Conservation (phyloP, 1,140 invertebrate genomes). For the Limonius californicus region DNA sequence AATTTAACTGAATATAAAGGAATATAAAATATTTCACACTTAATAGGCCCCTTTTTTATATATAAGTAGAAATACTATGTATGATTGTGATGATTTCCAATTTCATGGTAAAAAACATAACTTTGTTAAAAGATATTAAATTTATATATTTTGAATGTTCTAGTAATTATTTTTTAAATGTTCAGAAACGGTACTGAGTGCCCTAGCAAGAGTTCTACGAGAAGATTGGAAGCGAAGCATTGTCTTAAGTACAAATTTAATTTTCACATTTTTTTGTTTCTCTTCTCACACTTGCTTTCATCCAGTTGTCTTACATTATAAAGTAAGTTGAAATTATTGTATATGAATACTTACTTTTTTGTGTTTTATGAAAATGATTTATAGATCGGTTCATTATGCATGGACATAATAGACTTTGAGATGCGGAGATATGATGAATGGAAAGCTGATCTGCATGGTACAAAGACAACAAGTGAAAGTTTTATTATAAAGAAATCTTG, state of each 20-base stretch:
- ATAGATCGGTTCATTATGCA: conserved; percentile 89
- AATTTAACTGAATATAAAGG: no score
- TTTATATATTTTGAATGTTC: no score
- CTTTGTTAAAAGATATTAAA: no score
- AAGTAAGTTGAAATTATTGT: conserved; percentile 54
- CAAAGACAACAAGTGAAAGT: conserved; percentile 46
- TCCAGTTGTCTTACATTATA: conserved; percentile 83
- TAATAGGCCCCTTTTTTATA: no score
- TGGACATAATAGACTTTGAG: conserved; percentile 95
- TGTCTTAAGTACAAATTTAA: conserved; percentile 93
- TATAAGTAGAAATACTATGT: no score
- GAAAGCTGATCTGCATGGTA: conserved; percentile 82
- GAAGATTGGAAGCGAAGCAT: conserved; percentile 97
- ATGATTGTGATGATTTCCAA: no score
- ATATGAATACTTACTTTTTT: conserved; percentile 13
- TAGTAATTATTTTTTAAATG: neutral
- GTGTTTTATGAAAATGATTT: conserved; percentile 30
- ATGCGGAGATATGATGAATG: conserved; percentile 89
- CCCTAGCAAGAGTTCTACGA: conserved; percentile 86
- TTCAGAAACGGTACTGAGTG: conserved; percentile 92
- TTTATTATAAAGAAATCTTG: conserved; percentile 41
- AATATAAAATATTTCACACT: no score
- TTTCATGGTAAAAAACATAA: no score
- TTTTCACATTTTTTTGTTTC: conserved; percentile 96
- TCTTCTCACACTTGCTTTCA: conserved; percentile 97